These are phyloP conservation scores for Oeneis ivallda DNA, from an alignment of 2,888 invertebrate species.

Conservation along the genomic window DNA sequence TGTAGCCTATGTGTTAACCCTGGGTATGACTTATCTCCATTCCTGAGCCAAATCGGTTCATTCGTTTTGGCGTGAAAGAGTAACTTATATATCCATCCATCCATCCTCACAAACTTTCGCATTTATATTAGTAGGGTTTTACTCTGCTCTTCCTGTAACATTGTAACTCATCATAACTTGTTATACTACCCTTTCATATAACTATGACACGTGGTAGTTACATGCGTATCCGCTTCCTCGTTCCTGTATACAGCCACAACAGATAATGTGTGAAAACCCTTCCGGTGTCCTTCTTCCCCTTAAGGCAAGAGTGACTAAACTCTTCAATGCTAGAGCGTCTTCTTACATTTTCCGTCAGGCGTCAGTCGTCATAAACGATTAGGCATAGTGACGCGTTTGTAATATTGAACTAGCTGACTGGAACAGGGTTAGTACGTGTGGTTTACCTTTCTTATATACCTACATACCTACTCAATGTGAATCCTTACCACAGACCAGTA, in stretches of 20 bases:
- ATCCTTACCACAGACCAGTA: background rate
- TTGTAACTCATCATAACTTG: too few species aligned
- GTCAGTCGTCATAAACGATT: background rate
- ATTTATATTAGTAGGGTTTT: too few species aligned
- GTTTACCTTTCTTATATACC: background rate
- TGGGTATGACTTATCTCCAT: too few species aligned
- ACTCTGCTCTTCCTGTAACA: too few species aligned
- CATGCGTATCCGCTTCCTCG: background rate
- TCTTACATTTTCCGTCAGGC: background rate
- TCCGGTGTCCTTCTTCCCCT: conserved; percentile 2
- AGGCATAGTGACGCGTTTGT: background rate
- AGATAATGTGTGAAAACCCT: background rate
- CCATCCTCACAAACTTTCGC: too few species aligned
- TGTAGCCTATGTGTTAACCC: too few species aligned
- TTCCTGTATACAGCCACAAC: background rate
- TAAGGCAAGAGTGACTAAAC: conserved; percentile 9
- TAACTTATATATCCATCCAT: too few species aligned
- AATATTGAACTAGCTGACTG: background rate
- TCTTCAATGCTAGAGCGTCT: background rate
- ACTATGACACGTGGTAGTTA: background rate
- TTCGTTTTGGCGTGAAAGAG: too few species aligned
- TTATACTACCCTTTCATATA: too few species aligned
- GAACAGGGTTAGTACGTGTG: background rate
- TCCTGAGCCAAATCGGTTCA: too few species aligned
- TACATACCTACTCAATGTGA: background rate